Evolutionary conservation across 2,888 invertebrate species (phyloP), one percentile per base, ranked within the genome.

Genomic region (Coelopa pilipes): DNA sequence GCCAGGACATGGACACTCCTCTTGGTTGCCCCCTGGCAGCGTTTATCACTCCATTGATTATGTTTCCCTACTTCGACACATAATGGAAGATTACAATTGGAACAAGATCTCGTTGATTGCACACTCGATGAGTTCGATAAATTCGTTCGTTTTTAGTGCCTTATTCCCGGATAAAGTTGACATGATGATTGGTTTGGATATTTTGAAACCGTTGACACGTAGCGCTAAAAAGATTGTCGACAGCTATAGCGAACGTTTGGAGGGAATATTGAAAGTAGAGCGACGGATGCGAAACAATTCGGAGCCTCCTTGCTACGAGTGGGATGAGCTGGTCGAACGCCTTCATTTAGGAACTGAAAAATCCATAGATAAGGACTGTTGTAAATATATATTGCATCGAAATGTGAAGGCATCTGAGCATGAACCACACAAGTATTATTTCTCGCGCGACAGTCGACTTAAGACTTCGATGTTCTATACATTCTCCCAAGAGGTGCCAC

Each of bases 1-100:
- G 34, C 92, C 92, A 1, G 93, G 94, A 0, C 93, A 94, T 85
- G 94, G 94, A 0, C 80, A 89, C 1, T 94, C 94, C 0, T 91
- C 92, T 0, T 91, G 91, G 89, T 84, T 91, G 70, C 93, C 93
- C 1, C 83, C 87, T 70, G 93, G 94, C 24, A 83, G 89, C 46
- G 84, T 85, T 24, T 91, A 91, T 77, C 85, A 89, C 77, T 85
- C 86, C 15, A 79, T 87, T 1, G 86, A 88, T 68, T 87, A 87
- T 75, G 78, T 89, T 53, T 86, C 84, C 79, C 72, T 90, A 50
- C 83, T 94, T 15, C 86, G 90, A 50, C 87, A 89, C 65, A 79
- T 93, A 66, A 89, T 90, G 80, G 89, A 91, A 19, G 89, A 92
- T 81, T 92, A 91, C 79, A 89, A 91, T 78, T 93, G 93, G 93